A percentile compares a stretch with the other conserved stretches of the same genome.
phyloP scores from a whole-genome alignment of 1,140 invertebrate genomes.

The Papilio polyxenes region DNA sequence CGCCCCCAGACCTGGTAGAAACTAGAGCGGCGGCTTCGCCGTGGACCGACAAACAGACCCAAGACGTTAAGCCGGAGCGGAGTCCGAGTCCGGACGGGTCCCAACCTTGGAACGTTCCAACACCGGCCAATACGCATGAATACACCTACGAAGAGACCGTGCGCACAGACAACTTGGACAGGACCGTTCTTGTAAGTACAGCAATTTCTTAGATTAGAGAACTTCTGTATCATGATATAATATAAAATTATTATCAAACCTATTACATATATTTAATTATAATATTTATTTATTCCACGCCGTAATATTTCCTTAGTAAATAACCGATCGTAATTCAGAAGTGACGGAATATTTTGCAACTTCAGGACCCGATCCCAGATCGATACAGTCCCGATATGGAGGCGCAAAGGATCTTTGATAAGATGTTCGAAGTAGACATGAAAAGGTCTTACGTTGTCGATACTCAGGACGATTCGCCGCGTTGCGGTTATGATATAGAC shows the following conservation, averaged over 20 bases:
- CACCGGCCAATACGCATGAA: slow-evolving; percentile 60
- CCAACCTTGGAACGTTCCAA: slow-evolving; percentile 64
- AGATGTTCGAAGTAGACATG: slow-evolving; percentile 79
- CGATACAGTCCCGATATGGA: slow-evolving; percentile 80
- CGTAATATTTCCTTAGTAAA: neutral
- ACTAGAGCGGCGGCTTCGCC: slow-evolving; percentile 62
- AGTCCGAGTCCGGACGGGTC: slow-evolving; percentile 65
- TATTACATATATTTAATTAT: neutral
- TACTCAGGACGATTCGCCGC: slow-evolving; percentile 71
- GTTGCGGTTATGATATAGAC: slow-evolving; percentile 77
- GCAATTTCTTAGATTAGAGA: neutral
- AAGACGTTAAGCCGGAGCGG: slow-evolving; percentile 65
- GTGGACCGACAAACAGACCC: slow-evolving; percentile 60
- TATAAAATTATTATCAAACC: neutral
- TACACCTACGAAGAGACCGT: slow-evolving; percentile 75
- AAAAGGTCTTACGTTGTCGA: slow-evolving; percentile 75
- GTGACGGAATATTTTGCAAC: slow-evolving; percentile 72
- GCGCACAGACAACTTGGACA: slow-evolving; percentile 66
- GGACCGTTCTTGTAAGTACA: slow-evolving; percentile 75
- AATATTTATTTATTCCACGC: neutral
- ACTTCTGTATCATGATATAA: neutral
- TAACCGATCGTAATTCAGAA: slow-evolving; percentile 45
- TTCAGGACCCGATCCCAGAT: slow-evolving; percentile 78
- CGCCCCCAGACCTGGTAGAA: slow-evolving; percentile 65
- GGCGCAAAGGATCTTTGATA: slow-evolving; percentile 79